phyloP scores from a whole-genome alignment of 2,797 vertebrate species.

The Petrocephalus sullivani region DNA sequence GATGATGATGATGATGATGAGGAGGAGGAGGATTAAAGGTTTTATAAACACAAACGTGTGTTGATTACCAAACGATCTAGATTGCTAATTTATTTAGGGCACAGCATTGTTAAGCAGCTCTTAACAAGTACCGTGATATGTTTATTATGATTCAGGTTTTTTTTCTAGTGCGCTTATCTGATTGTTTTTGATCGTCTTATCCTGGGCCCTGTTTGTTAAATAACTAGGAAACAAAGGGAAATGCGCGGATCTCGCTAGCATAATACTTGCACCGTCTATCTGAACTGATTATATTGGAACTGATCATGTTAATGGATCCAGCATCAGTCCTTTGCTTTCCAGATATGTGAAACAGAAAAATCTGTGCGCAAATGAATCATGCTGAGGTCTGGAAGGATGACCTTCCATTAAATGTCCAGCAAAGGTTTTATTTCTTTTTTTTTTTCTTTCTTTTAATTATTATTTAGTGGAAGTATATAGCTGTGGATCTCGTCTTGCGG shows the following conservation, averaged over 20 bases:
- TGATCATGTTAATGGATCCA: neutral
- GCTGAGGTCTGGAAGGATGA: neutral
- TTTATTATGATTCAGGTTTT: neutral
- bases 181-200: neutral
- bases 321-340: neutral
- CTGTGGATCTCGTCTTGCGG: neutral
- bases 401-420: neutral
- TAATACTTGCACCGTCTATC: neutral
- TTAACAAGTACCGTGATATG: neutral
- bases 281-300: neutral
- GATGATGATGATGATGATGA: neutral
- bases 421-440: neutral
- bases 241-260: neutral
- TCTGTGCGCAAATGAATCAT: neutral
- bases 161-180: neutral
- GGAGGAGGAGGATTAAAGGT: neutral
- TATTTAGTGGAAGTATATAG: neutral
- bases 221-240: neutral
- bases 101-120: neutral
- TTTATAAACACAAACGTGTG: neutral
- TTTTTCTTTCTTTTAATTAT: neutral
- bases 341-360: neutral
- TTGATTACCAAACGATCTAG: neutral
- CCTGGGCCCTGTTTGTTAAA: neutral
- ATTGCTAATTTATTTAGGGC: neutral